Conservation (phyloP, 2,113 vertebrate species). For the Trogon melanurus region DNA sequence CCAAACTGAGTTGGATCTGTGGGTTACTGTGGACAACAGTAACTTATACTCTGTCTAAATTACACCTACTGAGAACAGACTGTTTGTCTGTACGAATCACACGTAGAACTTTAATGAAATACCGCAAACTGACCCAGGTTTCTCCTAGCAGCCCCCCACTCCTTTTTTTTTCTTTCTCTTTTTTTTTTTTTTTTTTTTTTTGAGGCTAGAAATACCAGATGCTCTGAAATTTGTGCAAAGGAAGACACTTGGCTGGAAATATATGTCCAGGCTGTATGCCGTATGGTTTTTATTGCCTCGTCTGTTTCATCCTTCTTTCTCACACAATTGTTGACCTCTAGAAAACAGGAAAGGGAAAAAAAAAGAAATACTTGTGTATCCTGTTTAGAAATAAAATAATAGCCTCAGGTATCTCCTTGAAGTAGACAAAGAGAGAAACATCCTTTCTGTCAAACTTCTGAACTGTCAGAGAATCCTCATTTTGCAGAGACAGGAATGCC, state of each 20-base stretch:
- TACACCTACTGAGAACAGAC: background rate
- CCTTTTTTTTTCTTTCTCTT: too few relatives aligned
- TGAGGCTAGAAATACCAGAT: background rate
- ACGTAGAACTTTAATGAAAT: background rate
- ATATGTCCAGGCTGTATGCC: background rate
- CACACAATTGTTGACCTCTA: background rate
- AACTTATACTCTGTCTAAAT: background rate
- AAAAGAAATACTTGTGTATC: background rate
- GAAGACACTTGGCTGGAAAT: background rate
- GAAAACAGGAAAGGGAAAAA: background rate
- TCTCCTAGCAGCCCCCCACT: background rate
- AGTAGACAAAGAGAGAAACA: background rate
- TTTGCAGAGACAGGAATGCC: background rate
- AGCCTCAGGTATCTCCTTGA: background rate
- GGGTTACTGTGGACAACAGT: background rate
- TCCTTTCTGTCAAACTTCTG: background rate
- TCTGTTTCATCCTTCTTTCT: background rate
- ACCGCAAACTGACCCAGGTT: background rate
- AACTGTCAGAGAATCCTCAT: background rate
- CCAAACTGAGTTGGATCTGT: background rate
- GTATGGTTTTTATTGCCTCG: background rate
- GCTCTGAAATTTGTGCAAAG: background rate
- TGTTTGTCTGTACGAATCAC: background rate
- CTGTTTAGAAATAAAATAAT: background rate
- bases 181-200: too few relatives aligned